Percentiles rank a stretch among this genome's conserved stretches.
These are phyloP conservation scores for Struthio camelus DNA, from an alignment of 2,113 vertebrate genomes.

Conservation along the genomic window DNA sequence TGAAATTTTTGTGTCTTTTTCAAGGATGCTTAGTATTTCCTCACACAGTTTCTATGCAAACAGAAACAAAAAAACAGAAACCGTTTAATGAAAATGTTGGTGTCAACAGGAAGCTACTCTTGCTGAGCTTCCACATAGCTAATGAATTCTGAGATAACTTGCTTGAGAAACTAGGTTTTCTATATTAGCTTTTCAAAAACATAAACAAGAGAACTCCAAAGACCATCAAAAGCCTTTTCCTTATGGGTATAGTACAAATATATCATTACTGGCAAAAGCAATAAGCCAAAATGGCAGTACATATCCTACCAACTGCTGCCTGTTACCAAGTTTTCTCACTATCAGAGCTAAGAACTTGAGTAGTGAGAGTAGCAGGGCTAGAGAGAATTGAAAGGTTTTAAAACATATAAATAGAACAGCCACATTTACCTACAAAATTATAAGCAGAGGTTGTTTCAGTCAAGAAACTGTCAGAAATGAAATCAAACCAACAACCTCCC, in stretches of 20 bases:
- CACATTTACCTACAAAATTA: neutral
- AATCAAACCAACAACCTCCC: neutral
- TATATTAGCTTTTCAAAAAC: neutral
- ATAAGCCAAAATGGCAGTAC: neutral
- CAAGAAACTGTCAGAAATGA: neutral
- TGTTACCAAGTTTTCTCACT: neutral
- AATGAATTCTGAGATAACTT: neutral
- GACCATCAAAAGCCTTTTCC: neutral
- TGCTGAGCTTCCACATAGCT: neutral
- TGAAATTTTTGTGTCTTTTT: constrained; percentile 80
- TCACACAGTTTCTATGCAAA: constrained; percentile 87
- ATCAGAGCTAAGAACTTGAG: neutral
- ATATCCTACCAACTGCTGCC: neutral
- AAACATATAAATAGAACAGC: neutral
- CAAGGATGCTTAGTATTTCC: constrained; percentile 84
- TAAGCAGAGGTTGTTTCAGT: neutral
- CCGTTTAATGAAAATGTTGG: constrained; percentile 9
- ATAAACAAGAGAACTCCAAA: neutral
- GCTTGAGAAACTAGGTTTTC: neutral
- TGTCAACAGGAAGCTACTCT: neutral
- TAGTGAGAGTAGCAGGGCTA: neutral
- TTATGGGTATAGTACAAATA: neutral
- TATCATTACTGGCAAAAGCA: neutral
- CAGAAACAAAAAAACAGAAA: constrained; percentile 20
- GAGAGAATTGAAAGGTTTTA: neutral